Percentiles rank a stretch among this genome's conserved stretches.
phyloP scores from a whole-genome alignment of 2,888 invertebrate genomes.

The Teleiodes luculella region DNA sequence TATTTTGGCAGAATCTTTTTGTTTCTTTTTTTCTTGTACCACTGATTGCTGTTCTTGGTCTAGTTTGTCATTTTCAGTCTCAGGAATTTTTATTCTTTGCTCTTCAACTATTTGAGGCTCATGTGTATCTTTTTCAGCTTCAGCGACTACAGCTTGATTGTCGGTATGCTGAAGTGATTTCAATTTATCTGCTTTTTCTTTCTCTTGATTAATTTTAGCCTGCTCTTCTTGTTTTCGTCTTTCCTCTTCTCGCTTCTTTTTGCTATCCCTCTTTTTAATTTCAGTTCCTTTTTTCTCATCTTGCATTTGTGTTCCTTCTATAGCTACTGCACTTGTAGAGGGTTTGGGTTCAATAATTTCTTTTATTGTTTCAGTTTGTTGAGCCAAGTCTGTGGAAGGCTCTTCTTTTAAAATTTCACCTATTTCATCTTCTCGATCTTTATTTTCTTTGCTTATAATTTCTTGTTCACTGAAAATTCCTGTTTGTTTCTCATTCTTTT shows the following conservation, averaged over 20 bases:
- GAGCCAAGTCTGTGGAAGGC: background rate
- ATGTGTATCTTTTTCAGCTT: background rate
- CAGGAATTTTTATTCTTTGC: no score
- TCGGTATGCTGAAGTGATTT: no score
- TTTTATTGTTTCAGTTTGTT: background rate
- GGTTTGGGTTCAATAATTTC: conserved; percentile 14
- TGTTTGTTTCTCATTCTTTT: conserved; percentile 9
- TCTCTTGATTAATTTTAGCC: conserved; percentile 10
- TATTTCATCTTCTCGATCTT: conserved; percentile 14
- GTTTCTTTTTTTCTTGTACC: no score
- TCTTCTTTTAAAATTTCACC: background rate
- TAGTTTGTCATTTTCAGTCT: no score
- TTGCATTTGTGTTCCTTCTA: background rate
- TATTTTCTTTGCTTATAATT: conserved; percentile 3
- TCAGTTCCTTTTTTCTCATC: conserved; percentile 15
- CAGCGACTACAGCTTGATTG: background rate
- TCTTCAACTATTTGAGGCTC: conserved; percentile 19
- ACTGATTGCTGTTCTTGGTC: no score
- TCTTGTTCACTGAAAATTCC: background rate
- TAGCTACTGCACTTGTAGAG: conserved; percentile 18
- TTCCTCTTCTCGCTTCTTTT: conserved; percentile 25
- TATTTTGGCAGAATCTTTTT: no score
- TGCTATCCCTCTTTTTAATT: conserved; percentile 17
- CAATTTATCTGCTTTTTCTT: conserved; percentile 14
- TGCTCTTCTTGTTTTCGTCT: conserved; percentile 16